phyloP scores from a whole-genome alignment of 2,888 invertebrate species.

The Drosophila meridionalis region DNA sequence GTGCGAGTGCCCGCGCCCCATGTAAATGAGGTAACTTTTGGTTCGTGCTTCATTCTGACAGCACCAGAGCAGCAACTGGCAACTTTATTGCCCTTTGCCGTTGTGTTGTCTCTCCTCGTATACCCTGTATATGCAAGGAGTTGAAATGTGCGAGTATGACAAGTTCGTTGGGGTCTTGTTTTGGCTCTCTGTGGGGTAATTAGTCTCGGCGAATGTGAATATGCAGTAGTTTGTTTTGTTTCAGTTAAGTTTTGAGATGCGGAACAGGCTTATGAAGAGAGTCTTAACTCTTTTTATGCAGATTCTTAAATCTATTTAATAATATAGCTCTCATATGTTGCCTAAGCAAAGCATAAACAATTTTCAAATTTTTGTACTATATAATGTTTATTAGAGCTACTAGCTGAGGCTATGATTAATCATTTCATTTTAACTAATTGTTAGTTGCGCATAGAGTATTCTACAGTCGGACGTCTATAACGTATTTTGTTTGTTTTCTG shows the following conservation, averaged over 20 bases:
- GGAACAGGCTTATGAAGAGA: neutral
- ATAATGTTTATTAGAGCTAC: too few species aligned
- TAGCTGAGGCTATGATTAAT: too few species aligned
- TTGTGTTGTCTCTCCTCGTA: neutral
- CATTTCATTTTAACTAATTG: too few species aligned
- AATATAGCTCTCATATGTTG: too few species aligned
- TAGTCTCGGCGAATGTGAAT: neutral
- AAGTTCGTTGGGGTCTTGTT: too few species aligned
- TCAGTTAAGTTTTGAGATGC: neutral
- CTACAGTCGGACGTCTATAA: neutral
- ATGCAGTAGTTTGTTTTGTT: neutral
- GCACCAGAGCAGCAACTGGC: slow-evolving; percentile 4
- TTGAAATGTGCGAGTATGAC: neutral
- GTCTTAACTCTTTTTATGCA: too few species aligned
- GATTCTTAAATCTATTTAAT: too few species aligned
- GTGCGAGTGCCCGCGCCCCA: slow-evolving; percentile 28
- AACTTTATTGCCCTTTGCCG: slow-evolving; percentile 30
- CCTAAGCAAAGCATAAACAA: too few species aligned
- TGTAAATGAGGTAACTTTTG: slow-evolving; percentile 70
- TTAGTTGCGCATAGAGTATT: neutral
- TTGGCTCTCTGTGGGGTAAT: neutral
- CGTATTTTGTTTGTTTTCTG: neutral
- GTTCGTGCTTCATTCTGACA: slow-evolving; percentile 45
- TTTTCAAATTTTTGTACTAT: too few species aligned
- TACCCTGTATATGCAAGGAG: slow-evolving; percentile 1